These are phyloP conservation scores for Drosophila mercatorum DNA, from an alignment of 2,888 invertebrate genomes.

Conservation along the genomic window DNA sequence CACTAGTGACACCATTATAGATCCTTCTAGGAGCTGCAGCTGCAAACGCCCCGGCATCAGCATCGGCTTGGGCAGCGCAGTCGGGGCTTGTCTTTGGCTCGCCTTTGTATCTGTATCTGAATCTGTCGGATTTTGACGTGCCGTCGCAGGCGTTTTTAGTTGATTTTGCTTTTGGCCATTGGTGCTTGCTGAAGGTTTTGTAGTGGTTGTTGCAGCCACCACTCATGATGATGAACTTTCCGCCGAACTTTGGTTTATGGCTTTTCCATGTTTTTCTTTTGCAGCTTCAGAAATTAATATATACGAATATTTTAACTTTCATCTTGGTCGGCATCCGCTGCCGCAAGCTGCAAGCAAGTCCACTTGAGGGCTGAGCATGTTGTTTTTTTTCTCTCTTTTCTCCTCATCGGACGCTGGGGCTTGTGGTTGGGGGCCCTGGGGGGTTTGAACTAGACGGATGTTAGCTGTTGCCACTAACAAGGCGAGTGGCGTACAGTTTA, in stretches of 20 bases:
- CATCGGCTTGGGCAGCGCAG: constrained; percentile 24
- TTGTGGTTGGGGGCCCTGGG: neutral
- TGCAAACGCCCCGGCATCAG: constrained; percentile 14
- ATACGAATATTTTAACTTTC: constrained; percentile 61
- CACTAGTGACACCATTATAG: constrained; percentile 60
- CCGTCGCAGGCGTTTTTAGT: constrained; percentile 40
- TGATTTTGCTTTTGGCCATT: constrained; percentile 27
- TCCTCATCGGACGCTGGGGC: neutral
- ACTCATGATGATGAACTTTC: constrained; percentile 71
- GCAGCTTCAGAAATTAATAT: constrained; percentile 52
- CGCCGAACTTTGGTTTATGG: constrained; percentile 67
- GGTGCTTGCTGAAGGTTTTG: constrained; percentile 43
- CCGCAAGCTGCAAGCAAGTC: constrained; percentile 33
- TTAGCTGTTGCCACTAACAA: constrained; percentile 49
- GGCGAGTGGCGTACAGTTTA: constrained; percentile 53
- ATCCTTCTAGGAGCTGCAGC: constrained; percentile 39
- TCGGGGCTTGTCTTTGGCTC: constrained; percentile 21
- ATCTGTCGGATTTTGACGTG: constrained; percentile 50
- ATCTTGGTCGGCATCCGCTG: constrained; percentile 48
- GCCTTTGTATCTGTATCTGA: constrained; percentile 57
- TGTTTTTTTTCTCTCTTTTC: neutral
- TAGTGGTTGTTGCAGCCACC: constrained; percentile 54
- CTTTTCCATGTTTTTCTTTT: constrained; percentile 54
- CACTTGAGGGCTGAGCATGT: constrained; percentile 7
- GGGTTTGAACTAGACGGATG: constrained; percentile 3